Conservation (phyloP, 2,113 vertebrate genomes). For the Mus musculus region GRCm39 chr11:80874501-80875000, state of each 20-base stretch:
- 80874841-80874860: not conserved
- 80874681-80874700: slow-evolving; percentile 16
- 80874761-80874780: not conserved
- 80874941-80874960: not conserved
- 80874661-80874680: slow-evolving; percentile 20
- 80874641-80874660: not conserved
- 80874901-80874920: not conserved
- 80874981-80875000: not conserved
- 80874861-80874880: not conserved
- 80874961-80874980: not conserved
- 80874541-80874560: not conserved
- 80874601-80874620: not conserved
- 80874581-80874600: not conserved
- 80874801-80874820: not conserved
- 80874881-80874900: not conserved
- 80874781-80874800: not conserved
- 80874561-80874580: not conserved
- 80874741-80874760: not conserved
- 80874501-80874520: not conserved
- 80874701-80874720: not conserved
- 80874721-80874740: not conserved
- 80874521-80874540: not conserved
- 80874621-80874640: not conserved
- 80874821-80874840: not conserved
- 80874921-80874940: not conserved